phyloP scores from a whole-genome alignment of 1,140 invertebrate species.

The Drosophila ogumai region DNA sequence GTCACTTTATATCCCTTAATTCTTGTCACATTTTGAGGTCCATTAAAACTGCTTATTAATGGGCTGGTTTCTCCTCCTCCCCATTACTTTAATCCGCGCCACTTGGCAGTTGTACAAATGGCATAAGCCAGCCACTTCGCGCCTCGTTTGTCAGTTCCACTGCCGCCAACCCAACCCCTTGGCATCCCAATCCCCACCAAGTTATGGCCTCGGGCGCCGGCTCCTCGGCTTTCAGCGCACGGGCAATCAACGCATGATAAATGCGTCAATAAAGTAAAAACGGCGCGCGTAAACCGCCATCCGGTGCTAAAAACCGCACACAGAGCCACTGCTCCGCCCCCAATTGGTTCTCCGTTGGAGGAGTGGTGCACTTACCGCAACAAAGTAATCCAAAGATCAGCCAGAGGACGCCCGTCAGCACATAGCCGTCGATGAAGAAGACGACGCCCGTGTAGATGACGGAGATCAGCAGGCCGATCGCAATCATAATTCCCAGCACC shows the following conservation, averaged over 20 bases:
- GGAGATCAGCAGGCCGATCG: conserved; percentile 90
- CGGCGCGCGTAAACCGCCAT: conserved; percentile 51
- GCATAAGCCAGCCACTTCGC: conserved; percentile 56
- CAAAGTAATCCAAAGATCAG: conserved; percentile 88
- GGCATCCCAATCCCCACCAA: conserved; percentile 1
- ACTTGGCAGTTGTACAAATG: conserved; percentile 57
- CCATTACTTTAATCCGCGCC: conserved; percentile 38
- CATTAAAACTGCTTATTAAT: conserved; percentile 6
- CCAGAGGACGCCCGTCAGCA: conserved; percentile 87
- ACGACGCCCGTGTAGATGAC: conserved; percentile 91
- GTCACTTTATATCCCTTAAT: conserved; percentile 8
- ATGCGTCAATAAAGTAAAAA: conserved; percentile 68
- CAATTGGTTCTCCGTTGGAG: neutral
- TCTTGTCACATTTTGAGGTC: conserved; percentile 18
- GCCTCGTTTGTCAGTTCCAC: conserved; percentile 58
- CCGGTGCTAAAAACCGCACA: conserved; percentile 76
- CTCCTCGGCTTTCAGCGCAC: conserved; percentile 46
- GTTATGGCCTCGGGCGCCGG: conserved; percentile 5
- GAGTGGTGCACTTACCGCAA: conserved; percentile 86
- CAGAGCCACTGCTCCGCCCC: conserved; percentile 3
- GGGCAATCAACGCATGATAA: conserved; percentile 73
- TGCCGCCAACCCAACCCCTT: conserved; percentile 1
- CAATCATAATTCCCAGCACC: conserved; percentile 90
- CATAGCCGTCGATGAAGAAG: conserved; percentile 88
- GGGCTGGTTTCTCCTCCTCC: neutral